phyloP scores from a whole-genome alignment of 1,140 invertebrate genomes.

The Drosophila ananassae region DNA sequence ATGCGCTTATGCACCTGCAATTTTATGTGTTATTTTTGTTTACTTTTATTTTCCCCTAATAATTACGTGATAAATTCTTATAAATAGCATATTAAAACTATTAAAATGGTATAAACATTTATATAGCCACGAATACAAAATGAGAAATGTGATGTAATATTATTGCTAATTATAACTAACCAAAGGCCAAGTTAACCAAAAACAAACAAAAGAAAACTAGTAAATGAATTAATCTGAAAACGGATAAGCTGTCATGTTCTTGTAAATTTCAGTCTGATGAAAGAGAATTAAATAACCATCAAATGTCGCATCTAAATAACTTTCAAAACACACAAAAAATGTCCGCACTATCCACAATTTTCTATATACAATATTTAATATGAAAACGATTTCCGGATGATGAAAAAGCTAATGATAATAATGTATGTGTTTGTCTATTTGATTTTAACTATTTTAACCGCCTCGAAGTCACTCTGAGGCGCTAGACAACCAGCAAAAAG shows the following conservation, averaged over 20 bases:
- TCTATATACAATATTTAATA: constrained; percentile 24
- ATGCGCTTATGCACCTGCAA: constrained; percentile 74
- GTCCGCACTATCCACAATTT: constrained; percentile 43
- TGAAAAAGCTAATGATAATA: constrained; percentile 49
- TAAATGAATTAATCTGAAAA: constrained; percentile 47
- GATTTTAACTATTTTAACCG: constrained; percentile 18
- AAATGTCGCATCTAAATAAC: constrained; percentile 76
- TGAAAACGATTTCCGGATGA: constrained; percentile 28
- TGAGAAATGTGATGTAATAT: constrained; percentile 77
- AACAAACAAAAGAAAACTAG: constrained; percentile 60
- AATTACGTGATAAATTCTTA: constrained; percentile 61
- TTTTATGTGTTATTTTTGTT: constrained; percentile 61
- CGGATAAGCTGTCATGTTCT: constrained; percentile 59
- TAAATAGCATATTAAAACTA: constrained; percentile 64
- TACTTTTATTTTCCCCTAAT: constrained; percentile 50
- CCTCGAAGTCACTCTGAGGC: constrained; percentile 13
- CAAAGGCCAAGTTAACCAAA: constrained; percentile 84
- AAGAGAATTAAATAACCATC: constrained; percentile 63
- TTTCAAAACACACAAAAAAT: constrained; percentile 42
- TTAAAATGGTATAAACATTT: constrained; percentile 41
- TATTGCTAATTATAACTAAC: constrained; percentile 84
- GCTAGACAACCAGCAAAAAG: constrained; percentile 47
- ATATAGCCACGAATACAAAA: constrained; percentile 26
- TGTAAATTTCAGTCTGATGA: constrained; percentile 64
- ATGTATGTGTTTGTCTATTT: constrained; percentile 71